Conservation (phyloP, 2,797 vertebrate genomes). For the Leptoclinus maculatus region DNA sequence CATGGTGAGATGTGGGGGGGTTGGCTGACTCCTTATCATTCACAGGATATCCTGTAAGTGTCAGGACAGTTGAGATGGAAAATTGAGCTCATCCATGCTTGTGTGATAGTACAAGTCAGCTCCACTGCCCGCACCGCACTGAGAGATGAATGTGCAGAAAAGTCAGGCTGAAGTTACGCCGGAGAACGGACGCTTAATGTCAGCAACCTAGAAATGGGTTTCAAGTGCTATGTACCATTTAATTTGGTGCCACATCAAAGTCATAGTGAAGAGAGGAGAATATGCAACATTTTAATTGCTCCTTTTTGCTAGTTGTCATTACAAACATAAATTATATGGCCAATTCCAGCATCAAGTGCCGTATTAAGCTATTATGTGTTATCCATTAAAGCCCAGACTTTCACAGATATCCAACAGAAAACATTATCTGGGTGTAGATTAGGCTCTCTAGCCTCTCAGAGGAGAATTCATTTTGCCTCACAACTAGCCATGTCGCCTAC, state of each 20-base stretch:
- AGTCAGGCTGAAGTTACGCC: slow-evolving; percentile 40
- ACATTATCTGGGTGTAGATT: slow-evolving; percentile 31
- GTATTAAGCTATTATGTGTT: slow-evolving; percentile 49
- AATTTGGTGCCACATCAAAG: slow-evolving; percentile 76
- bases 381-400: slow-evolving; percentile 47
- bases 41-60: slow-evolving; percentile 75
- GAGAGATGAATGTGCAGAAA: slow-evolving; percentile 71
- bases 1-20: slow-evolving; percentile 62
- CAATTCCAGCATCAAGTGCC: slow-evolving; percentile 38
- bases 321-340: slow-evolving; percentile 43
- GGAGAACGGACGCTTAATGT: slow-evolving; percentile 38
- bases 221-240: slow-evolving; percentile 67
- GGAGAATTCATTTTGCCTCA: slow-evolving; percentile 18
- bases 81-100: slow-evolving; percentile 76
- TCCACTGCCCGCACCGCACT: not conserved
- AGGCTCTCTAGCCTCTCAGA: not conserved
- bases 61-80: slow-evolving; percentile 76
- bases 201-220: slow-evolving; percentile 59
- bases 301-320: slow-evolving; percentile 58
- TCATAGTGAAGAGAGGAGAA: slow-evolving; percentile 49
- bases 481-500: not conserved
- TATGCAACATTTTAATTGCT: slow-evolving; percentile 65
- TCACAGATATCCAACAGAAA: slow-evolving; percentile 42
- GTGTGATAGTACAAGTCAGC: slow-evolving; percentile 66
- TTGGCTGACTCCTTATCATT: slow-evolving; percentile 72